phyloP scores from a whole-genome alignment of 2,113 vertebrate genomes.

The Dromiciops gliroides region DNA sequence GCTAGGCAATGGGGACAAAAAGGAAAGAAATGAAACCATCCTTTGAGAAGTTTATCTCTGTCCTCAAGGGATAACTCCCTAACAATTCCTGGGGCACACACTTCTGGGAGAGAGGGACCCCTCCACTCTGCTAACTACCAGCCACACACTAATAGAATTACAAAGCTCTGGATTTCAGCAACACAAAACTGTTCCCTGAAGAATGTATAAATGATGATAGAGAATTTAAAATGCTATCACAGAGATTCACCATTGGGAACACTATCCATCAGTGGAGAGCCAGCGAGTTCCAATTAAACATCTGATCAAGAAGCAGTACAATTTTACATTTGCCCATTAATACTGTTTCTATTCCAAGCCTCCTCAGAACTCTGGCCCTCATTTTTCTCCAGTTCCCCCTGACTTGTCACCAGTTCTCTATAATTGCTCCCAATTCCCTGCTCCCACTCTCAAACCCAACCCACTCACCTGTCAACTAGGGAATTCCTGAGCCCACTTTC shows the following conservation, averaged over 20 bases:
- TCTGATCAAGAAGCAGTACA: not conserved
- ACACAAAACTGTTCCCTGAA: not conserved
- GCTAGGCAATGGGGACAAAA: not conserved
- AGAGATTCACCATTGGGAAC: not conserved
- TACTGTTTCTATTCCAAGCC: slow-evolving; percentile 48
- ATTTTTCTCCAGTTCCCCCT: not conserved
- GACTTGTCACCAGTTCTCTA: slow-evolving; percentile 12
- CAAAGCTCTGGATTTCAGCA: not conserved
- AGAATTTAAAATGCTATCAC: slow-evolving; percentile 8
- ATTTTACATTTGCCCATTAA: slow-evolving; percentile 45
- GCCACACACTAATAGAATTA: not conserved
- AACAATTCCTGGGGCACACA: not conserved
- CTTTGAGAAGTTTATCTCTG: not conserved
- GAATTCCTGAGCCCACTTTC: not conserved
- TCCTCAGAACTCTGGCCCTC: not conserved
- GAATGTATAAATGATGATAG: slow-evolving; percentile 11
- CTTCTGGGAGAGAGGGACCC: not conserved
- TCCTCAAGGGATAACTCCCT: not conserved
- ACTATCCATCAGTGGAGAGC: slow-evolving; percentile 23
- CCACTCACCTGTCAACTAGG: not conserved
- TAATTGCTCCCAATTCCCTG: not conserved
- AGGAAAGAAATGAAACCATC: not conserved
- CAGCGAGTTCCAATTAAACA: slow-evolving; percentile 62
- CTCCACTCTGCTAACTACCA: not conserved
- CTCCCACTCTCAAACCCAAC: not conserved